Evolutionary conservation across 2,888 invertebrate genomes (phyloP).

Genomic region (Erynnis tages): DNA sequence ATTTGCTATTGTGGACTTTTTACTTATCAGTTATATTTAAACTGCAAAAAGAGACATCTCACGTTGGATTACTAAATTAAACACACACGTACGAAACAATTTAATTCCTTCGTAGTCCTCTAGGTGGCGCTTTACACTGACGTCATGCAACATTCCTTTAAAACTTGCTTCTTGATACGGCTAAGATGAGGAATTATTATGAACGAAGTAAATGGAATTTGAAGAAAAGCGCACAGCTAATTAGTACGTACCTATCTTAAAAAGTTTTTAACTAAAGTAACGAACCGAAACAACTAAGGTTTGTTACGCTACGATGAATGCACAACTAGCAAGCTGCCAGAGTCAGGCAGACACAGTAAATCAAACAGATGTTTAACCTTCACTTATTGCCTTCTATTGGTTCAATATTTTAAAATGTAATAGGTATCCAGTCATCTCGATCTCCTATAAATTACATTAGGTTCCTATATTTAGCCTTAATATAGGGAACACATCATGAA

Average conservation of each 20-base stretch:
- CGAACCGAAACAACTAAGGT: conserved; percentile 63
- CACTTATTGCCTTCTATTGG: too few relatives aligned
- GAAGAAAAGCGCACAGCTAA: conserved; percentile 12
- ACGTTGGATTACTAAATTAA: background rate
- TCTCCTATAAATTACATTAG: too few relatives aligned
- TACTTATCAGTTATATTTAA: background rate
- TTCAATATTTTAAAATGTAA: too few relatives aligned
- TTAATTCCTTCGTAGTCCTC: background rate
- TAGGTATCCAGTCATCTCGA: too few relatives aligned
- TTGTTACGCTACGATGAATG: conserved; percentile 53
- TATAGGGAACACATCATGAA: too few relatives aligned
- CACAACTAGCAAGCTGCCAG: conserved; percentile 35
- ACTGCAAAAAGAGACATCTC: conserved; percentile 12
- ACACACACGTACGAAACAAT: background rate
- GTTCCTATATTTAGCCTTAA: too few relatives aligned
- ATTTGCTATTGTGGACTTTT: background rate
- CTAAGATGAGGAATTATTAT: background rate
- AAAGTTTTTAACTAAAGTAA: conserved; percentile 51
- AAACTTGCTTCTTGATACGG: background rate
- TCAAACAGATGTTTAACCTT: background rate
- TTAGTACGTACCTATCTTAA: conserved; percentile 16
- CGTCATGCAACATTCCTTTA: background rate
- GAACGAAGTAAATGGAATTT: conserved; percentile 3
- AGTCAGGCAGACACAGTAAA: conserved; percentile 16
- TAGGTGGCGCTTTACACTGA: conserved; percentile 8